Percentiles rank a stretch among this genome's conserved stretches.
phyloP scores from a whole-genome alignment of 2,113 vertebrate species.

The Cavia porcellus region DNA sequence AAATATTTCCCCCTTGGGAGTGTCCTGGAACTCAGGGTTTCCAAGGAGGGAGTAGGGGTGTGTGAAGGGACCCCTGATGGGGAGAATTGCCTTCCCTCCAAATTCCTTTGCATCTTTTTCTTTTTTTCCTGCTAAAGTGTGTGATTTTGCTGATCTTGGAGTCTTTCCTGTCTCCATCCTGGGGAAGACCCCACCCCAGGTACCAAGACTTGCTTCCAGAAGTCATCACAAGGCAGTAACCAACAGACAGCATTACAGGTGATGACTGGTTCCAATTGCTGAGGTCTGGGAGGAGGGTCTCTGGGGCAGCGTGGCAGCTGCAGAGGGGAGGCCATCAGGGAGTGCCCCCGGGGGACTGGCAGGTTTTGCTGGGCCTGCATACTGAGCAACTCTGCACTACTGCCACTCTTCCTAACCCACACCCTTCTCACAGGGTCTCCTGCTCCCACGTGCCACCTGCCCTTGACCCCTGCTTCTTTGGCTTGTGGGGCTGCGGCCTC shows the following conservation, averaged over 20 bases:
- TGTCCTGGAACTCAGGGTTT: neutral
- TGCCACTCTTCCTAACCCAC: neutral
- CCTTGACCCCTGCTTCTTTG: neutral
- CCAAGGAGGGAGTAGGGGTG: neutral
- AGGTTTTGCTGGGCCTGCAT: neutral
- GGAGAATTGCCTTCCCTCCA: neutral
- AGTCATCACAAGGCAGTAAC: neutral
- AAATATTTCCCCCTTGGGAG: neutral
- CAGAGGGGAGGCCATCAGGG: neutral
- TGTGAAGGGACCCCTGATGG: neutral
- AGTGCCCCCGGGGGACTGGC: neutral
- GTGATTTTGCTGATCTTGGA: neutral
- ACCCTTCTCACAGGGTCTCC: neutral
- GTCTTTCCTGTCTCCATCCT: neutral
- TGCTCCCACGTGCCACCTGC: no score
- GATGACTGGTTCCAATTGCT: no score
- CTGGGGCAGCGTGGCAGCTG: neutral
- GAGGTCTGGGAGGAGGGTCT: neutral
- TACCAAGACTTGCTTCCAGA: neutral
- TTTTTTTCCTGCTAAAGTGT: neutral
- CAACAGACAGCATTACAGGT: neutral
- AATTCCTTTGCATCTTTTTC: neutral
- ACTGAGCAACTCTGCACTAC: neutral
- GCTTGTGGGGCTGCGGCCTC: neutral
- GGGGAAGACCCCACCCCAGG: neutral